phyloP scores from a whole-genome alignment of 1,140 invertebrate species.

The Battus philenor region DNA sequence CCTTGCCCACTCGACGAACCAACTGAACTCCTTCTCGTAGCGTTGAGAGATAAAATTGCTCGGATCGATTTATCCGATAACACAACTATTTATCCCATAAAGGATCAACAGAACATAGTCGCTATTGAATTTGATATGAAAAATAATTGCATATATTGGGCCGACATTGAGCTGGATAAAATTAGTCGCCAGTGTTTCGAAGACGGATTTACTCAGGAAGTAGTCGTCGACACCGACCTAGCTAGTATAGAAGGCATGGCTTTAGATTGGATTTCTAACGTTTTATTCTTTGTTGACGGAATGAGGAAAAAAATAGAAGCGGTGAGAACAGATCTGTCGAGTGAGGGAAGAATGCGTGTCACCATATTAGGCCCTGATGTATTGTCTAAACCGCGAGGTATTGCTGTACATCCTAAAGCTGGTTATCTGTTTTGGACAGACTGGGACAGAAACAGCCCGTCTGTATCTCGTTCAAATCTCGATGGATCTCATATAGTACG shows the following conservation, averaged over 20 bases:
- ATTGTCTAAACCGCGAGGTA: constrained; percentile 89
- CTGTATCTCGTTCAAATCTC: constrained; percentile 89
- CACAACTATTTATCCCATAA: constrained; percentile 80
- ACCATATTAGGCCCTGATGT: constrained; percentile 84
- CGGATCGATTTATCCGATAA: constrained; percentile 82
- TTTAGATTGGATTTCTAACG: constrained; percentile 94
- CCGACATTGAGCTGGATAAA: constrained; percentile 86
- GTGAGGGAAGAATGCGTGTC: constrained; percentile 83
- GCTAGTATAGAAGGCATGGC: constrained; percentile 94
- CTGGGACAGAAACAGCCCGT: constrained; percentile 87
- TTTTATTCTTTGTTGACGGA: constrained; percentile 94
- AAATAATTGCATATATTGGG: constrained; percentile 93
- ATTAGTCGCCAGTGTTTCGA: constrained; percentile 87
- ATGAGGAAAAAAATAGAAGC: constrained; percentile 87
- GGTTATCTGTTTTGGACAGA: constrained; percentile 96
- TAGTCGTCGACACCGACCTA: constrained; percentile 84
- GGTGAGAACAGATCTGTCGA: constrained; percentile 82
- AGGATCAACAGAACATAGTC: constrained; percentile 86
- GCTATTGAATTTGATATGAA: constrained; percentile 92
- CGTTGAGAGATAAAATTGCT: constrained; percentile 84
- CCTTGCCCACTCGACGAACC: constrained; percentile 82
- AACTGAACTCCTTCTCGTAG: constrained; percentile 86
- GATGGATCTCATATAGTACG: constrained; percentile 86
- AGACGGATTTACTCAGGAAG: constrained; percentile 81
- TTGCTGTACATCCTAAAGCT: constrained; percentile 89